These are phyloP conservation scores for Mormyrus iriodes DNA, from an alignment of 2,113 vertebrate species.

Conservation along the genomic window DNA sequence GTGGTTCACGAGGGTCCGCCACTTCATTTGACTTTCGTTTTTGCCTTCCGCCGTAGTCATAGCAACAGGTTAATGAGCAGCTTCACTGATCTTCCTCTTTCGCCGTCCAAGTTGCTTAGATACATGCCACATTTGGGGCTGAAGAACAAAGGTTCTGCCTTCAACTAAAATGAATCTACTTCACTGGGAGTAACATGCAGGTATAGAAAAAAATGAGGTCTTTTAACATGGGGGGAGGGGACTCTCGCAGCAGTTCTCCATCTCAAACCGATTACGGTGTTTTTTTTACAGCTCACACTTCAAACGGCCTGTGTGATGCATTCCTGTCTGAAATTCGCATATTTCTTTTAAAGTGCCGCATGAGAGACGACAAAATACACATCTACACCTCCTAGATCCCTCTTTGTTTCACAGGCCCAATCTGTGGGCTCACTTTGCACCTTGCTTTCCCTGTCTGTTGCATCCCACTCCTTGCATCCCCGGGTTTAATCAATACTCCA, in stretches of 20 bases:
- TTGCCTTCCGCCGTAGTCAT: slow-evolving; percentile 63
- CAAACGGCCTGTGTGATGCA: not conserved
- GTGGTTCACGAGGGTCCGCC: slow-evolving; percentile 52
- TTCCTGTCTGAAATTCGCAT: not conserved
- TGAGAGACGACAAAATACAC: not conserved
- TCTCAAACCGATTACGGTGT: not conserved
- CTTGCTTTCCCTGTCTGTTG: not conserved
- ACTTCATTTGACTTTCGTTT: slow-evolving; percentile 53
- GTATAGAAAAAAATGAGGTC: not conserved
- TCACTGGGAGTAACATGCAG: not conserved
- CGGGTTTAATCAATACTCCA: slow-evolving; percentile 59
- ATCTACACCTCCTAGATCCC: not conserved
- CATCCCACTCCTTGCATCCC: slow-evolving; percentile 37
- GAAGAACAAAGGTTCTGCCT: slow-evolving; percentile 38
- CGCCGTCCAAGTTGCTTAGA: slow-evolving; percentile 66
- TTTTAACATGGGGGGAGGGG: not conserved
- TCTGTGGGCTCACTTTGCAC: not conserved
- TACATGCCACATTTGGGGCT: slow-evolving; percentile 52
- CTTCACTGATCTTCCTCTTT: slow-evolving; percentile 58
- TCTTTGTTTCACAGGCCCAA: not conserved
- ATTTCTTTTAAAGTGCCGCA: not conserved
- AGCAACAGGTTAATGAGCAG: slow-evolving; percentile 73
- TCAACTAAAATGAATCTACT: slow-evolving; percentile 4
- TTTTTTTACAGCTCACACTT: not conserved
- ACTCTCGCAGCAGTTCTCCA: not conserved